phyloP scores from a whole-genome alignment of 2,888 invertebrate species.

The Teleogryllus oceanicus region DNA sequence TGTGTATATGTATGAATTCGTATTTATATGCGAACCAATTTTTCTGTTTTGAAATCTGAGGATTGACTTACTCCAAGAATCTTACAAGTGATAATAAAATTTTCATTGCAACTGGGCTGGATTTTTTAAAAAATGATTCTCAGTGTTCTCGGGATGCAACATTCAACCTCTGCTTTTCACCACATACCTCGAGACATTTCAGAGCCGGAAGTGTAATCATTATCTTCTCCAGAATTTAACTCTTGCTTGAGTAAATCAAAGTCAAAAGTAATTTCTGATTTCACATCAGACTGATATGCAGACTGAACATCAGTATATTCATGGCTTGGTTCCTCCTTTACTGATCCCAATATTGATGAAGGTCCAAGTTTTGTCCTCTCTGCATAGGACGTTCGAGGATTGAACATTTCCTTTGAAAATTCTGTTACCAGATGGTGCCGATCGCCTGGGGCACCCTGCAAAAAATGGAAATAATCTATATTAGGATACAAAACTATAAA shows the following conservation, averaged over 20 bases:
- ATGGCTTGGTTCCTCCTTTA: conserved; percentile 21
- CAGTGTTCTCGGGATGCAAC: not conserved
- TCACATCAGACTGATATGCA: conserved; percentile 23
- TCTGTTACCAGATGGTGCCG: conserved; percentile 53
- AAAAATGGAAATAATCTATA: not conserved
- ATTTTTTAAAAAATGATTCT: too few relatives aligned
- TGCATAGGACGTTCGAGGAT: conserved; percentile 34
- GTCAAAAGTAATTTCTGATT: conserved; percentile 32
- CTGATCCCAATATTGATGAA: not conserved
- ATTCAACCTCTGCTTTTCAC: not conserved
- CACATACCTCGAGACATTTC: conserved; percentile 38
- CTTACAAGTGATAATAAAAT: too few relatives aligned
- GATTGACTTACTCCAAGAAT: too few relatives aligned
- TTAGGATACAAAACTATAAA: too few relatives aligned
- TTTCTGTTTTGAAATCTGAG: too few relatives aligned
- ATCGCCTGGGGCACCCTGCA: conserved; percentile 25
- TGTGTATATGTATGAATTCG: too few relatives aligned
- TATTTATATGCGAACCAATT: too few relatives aligned
- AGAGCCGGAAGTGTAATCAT: conserved; percentile 19
- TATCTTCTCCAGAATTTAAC: conserved; percentile 30
- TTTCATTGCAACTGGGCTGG: too few relatives aligned
- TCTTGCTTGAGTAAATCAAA: conserved; percentile 34
- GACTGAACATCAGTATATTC: conserved; percentile 20
- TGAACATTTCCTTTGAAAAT: conserved; percentile 62
- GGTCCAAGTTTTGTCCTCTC: not conserved